Base-by-base conservation (phyloP, 2,113 vertebrate genomes). In the Raja brachyura region DNA sequence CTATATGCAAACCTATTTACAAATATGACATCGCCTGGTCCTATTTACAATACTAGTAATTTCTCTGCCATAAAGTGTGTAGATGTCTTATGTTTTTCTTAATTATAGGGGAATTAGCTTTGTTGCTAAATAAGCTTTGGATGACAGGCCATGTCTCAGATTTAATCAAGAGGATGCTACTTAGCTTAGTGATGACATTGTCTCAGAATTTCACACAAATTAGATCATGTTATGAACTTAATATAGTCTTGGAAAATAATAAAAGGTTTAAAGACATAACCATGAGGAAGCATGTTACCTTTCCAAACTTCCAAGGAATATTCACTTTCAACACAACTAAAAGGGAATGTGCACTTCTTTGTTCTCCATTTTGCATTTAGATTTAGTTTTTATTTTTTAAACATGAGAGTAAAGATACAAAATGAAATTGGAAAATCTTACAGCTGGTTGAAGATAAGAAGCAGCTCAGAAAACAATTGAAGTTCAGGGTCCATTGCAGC, bases 1-100 rank as follows among this genome's bases (percentile, higher is more conserved):
- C 90, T 73, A 54, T 92, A 92, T 22, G 22, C 9, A 68, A 74
- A 92, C 68, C 90, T 92, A 92, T 92, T 92, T 92, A 74, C 90
- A 73, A 73, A 73, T 92, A 33, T 54, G 70, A 73, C 66, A 92
- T 73, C 28, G 90, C 66, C 33, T 25, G 7, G 90, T 92, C 39
- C 66, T 73, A 74, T 92, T 92, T 92, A 74, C 22, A 70, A 11
- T 22, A 73, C 66, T 5, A 92, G 39, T 70, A 22, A 92, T 92
- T 39, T 25, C 66, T 92, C 33, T 92, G 90, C 39, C 11, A 73
- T 74, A 88, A 85, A 63, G 22, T 92, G 25, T 90, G 28, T 73
- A 9, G 68, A 92, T 92, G 73, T 73, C 90, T 73, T 14, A 92
- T 61, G 81, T 28, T 92, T 70, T 73, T 73, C 22, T 74, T 92